A percentile compares a stretch with the other conserved stretches of the same genome.
Evolutionary conservation across 2,113 vertebrate genomes (phyloP).

Genomic region (Aviceda subcristata): DNA sequence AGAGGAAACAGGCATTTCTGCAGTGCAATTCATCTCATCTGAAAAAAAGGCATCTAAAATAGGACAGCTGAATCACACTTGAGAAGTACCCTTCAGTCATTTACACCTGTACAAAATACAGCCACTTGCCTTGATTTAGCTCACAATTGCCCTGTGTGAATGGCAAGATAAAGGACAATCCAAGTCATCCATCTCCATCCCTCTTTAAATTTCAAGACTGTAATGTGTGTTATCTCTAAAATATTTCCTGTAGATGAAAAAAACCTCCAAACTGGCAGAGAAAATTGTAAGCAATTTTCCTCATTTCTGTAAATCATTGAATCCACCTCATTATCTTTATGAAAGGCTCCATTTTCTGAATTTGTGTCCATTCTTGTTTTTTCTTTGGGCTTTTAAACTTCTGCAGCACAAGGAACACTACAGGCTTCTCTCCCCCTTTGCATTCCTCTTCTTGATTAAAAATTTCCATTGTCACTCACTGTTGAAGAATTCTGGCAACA

Average conservation of each 20-base stretch:
- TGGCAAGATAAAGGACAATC: neutral
- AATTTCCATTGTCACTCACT: conserved; percentile 71
- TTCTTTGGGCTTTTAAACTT: conserved; percentile 7
- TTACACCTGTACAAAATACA: neutral
- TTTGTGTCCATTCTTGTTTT: neutral
- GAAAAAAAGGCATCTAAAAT: neutral
- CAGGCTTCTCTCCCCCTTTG: conserved; percentile 77
- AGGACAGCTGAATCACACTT: neutral
- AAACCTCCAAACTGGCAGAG: neutral
- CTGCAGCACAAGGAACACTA: conserved; percentile 76
- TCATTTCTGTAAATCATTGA: neutral
- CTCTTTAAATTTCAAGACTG: neutral
- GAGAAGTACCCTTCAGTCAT: neutral
- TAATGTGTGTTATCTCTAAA: neutral
- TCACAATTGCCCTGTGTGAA: neutral
- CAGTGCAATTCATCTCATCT: neutral
- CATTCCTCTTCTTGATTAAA: conserved; percentile 73
- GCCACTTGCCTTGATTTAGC: neutral
- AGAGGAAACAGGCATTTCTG: neutral
- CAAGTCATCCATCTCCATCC: neutral
- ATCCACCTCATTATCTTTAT: conserved; percentile 19
- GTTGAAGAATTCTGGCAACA: conserved; percentile 77
- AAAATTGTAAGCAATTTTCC: conserved; percentile 21
- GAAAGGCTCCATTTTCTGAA: neutral
- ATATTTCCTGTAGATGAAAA: neutral